Conservation (phyloP, 2,888 invertebrate species). For the Phyllotreta striolata region DNA sequence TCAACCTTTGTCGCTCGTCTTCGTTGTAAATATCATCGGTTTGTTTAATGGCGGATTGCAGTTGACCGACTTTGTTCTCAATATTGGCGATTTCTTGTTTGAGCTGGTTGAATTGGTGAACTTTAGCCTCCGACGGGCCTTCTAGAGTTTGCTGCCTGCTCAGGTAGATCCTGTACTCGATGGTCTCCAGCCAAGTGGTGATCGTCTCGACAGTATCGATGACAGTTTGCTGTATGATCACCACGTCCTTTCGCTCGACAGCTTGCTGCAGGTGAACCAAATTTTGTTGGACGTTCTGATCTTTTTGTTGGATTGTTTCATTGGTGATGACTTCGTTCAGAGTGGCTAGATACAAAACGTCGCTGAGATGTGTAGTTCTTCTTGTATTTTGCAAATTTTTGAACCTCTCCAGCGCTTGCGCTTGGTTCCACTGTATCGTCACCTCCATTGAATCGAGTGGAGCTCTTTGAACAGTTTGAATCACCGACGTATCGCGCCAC, state of each 20-base stretch:
- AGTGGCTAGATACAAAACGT: constrained; percentile 69
- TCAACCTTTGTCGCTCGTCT: constrained; percentile 62
- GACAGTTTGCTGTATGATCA: constrained; percentile 72
- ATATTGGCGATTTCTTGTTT: constrained; percentile 73
- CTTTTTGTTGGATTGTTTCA: constrained; percentile 65
- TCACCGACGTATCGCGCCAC: constrained; percentile 41
- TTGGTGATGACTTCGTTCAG: constrained; percentile 66
- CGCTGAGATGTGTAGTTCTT: constrained; percentile 67
- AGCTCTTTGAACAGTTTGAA: constrained; percentile 37
- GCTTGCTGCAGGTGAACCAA: constrained; percentile 68
- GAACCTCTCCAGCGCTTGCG: constrained; percentile 66
- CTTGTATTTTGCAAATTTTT: constrained; percentile 66
- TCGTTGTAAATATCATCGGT: constrained; percentile 63
- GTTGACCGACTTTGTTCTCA: constrained; percentile 70
- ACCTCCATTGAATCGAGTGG: constrained; percentile 55
- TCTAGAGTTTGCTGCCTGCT: constrained; percentile 67
- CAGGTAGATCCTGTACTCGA: constrained; percentile 79
- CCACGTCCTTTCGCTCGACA: constrained; percentile 66
- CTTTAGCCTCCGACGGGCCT: constrained; percentile 68
- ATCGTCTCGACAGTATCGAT: constrained; percentile 81
- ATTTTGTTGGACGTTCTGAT: constrained; percentile 69
- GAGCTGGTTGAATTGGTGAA: constrained; percentile 69
- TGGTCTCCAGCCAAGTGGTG: constrained; percentile 84
- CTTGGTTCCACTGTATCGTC: constrained; percentile 64
- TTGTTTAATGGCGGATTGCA: constrained; percentile 67